Base-by-base conservation (phyloP, 2,888 invertebrate genomes). In the Fragum whitleyi region DNA sequence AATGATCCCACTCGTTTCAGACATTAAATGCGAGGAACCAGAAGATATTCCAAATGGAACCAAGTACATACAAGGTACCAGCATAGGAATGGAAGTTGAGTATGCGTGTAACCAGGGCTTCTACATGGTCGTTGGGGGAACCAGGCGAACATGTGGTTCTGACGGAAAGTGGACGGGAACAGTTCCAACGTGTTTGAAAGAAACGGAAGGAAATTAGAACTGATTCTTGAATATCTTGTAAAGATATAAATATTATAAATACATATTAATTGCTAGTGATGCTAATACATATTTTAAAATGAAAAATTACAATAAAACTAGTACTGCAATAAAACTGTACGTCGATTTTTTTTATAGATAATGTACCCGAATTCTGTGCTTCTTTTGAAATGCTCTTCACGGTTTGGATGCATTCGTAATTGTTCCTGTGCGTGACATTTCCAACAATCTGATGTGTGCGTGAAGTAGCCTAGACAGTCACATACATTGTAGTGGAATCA, bases 31-130 rank as follows among this genome's bases (percentile, higher is more conserved):
- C 29, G 70, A 36, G 6, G 57, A 55, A 7, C 85, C 81, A 9
- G 77, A 26, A 42, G 74, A 74, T 39, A 72, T 79, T 14, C 19
- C 42, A 2, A 61, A 77, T 53, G 77, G 74, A 2, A 57, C 72
- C 2, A 72, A 68, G 36, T 51, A 67, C n/a, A 57, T 75, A 5
- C 42, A 67, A 1, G 71, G 75, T 19, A 76, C 71, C n/a, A 42
- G 65, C 23, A 70, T 72, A 28, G 74, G 77, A 26, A 74, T 51
- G 51, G 51, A 59, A 14, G 82, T 79, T 0, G 73, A 73, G 21
- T 83, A 86, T 71, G 76, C 75, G 7, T 85, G 85, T 76, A 65
- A 78, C 61, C 26, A 69, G 5, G 85, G 85, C 16, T 85, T 80
- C 73, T 55, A 39, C 28, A 32, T 57, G 21, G 57, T 42, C 21